Conservation (phyloP, 1,140 invertebrate genomes). For the Leptoteleia sp. region DNA sequence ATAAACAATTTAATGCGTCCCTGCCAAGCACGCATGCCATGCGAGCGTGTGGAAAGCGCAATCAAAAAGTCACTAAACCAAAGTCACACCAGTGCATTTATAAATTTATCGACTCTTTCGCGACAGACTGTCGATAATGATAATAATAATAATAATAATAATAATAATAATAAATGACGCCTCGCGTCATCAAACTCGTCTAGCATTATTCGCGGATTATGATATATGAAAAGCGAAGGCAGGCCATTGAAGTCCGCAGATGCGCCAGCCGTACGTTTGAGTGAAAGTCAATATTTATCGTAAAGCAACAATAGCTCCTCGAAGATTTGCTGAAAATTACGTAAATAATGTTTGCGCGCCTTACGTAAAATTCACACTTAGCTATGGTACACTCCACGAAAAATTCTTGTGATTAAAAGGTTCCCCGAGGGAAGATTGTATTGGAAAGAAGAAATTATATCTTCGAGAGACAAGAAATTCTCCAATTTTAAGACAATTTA, state of each 20-base stretch:
- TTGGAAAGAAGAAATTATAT: no score
- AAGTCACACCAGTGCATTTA: not conserved
- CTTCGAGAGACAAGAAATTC: no score
- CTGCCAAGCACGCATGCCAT: not conserved
- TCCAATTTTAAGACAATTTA: no score
- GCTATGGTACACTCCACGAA: no score
- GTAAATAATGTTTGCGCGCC: conserved; percentile 41
- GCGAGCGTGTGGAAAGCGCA: no score
- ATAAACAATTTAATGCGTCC: conserved; percentile 5
- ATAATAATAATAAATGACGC: no score
- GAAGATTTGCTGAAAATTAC: conserved; percentile 54
- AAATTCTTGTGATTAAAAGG: no score
- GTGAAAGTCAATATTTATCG: conserved; percentile 54
- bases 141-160: no score
- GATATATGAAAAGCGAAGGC: conserved; percentile 9
- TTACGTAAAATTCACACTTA: conserved; percentile 61
- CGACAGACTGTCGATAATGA: not conserved
- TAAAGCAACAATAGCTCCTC: conserved; percentile 32
- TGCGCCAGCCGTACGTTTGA: conserved; percentile 24
- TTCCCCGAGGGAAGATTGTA: no score
- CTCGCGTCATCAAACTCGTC: not conserved
- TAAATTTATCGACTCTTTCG: conserved; percentile 16
- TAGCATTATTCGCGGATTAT: not conserved
- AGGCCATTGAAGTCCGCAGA: conserved; percentile 17
- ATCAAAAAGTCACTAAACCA: conserved; percentile 20